Evolutionary conservation across 1,140 invertebrate species (phyloP).

Genomic region (Diachasmimorpha longicaudata): DNA sequence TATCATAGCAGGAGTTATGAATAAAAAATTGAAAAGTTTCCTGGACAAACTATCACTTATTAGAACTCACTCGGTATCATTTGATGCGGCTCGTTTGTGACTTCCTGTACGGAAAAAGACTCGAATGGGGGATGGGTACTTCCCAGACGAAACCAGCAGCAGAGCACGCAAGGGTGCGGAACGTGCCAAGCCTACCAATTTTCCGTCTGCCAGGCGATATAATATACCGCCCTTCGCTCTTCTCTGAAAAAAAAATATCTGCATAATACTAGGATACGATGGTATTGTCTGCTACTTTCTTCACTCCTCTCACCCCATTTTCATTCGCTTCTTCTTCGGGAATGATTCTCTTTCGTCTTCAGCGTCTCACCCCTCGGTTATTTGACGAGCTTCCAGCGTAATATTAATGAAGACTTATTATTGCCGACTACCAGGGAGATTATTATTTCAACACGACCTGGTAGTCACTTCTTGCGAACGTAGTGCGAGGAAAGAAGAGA

Average conservation of each 20-base stretch:
- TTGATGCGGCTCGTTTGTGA: neutral
- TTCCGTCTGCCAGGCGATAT: conserved; percentile 16
- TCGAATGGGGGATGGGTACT: neutral
- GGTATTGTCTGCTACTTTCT: conserved; percentile 25
- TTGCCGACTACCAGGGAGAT: conserved; percentile 33
- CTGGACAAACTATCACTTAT: conserved; percentile 1
- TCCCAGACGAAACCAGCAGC: conserved; percentile 16
- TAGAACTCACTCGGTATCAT: neutral
- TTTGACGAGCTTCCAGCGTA: conserved; percentile 15
- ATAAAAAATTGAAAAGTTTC: neutral
- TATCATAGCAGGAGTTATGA: neutral
- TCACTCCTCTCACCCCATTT: neutral
- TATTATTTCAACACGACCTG: conserved; percentile 39
- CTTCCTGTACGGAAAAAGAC: neutral
- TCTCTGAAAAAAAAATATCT: conserved; percentile 23
- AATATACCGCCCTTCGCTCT: conserved; percentile 21
- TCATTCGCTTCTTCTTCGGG: neutral
- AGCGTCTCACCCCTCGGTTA: neutral
- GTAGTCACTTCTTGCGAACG: neutral
- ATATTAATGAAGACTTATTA: conserved; percentile 44
- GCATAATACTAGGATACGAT: conserved; percentile 33
- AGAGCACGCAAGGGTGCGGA: conserved; percentile 3
- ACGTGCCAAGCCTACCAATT: conserved; percentile 36
- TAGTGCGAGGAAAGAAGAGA: no score
- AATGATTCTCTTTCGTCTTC: neutral